phyloP scores from a whole-genome alignment of 37 sponge, comb jelly and placozoan genomes.

The Agelas oroides region DNA sequence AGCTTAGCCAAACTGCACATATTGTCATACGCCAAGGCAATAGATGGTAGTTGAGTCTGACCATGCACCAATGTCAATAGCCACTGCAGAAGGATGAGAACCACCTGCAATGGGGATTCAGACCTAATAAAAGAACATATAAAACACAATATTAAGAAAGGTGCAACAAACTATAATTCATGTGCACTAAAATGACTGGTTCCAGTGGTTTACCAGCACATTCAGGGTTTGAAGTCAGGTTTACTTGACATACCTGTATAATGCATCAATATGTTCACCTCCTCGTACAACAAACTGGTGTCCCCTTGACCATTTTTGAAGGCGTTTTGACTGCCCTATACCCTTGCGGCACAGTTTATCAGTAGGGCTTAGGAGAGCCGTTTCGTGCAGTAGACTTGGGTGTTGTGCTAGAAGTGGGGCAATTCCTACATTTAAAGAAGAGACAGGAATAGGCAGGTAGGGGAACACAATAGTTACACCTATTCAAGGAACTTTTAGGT shows the following conservation, averaged over 20 bases:
- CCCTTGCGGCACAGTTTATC: neutral
- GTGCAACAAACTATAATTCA: too few species aligned
- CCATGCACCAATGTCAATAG: neutral
- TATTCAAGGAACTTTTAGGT: too few species aligned
- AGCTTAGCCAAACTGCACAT: constrained; percentile 54
- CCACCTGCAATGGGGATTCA: constrained; percentile 19
- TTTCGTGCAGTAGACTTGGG: too few species aligned
- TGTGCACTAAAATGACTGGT: too few species aligned
- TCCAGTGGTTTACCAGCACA: too few species aligned
- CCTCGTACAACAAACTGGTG: constrained; percentile 38
- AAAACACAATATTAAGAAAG: too few species aligned
- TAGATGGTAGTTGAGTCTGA: neutral
- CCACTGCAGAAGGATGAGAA: constrained; percentile 17
- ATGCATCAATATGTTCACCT: constrained; percentile 36
- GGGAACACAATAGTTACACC: too few species aligned
- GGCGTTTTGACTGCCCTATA: neutral
- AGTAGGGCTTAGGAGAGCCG: too few species aligned
- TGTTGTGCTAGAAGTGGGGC: too few species aligned
- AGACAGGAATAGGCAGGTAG: too few species aligned
- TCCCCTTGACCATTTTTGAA: constrained; percentile 30
- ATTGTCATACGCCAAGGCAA: constrained; percentile 54
- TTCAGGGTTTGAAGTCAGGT: too few species aligned
- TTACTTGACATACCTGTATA: constrained; percentile 24
- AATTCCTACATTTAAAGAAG: too few species aligned
- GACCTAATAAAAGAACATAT: neutral